Base-by-base conservation (phyloP, 2,888 invertebrate genomes). In the Villa cingulata region DNA sequence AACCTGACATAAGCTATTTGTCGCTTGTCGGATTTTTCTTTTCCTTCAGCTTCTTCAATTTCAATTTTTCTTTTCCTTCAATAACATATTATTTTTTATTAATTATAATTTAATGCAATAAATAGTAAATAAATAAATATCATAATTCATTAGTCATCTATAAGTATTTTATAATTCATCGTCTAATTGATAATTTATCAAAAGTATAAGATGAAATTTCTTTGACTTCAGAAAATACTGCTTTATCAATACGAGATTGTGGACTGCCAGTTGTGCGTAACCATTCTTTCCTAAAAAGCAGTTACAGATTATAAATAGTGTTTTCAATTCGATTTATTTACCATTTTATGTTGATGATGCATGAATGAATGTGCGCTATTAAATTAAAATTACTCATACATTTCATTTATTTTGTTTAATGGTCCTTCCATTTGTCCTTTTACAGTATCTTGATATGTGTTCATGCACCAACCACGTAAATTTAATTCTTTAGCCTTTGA, bases 231-330 rank as follows among this genome's bases (percentile, higher is more conserved):
- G 70, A 72, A 63, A 87, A 88, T 52, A 80, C 78, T 0, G 77
- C 78, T 62, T 77, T 83, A 10, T 84, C 82, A 54, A 88, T 86
- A 54, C 71, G 71, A 41, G 85, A 84, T 54, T 75, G 73, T 0
- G 86, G 86, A 62, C 87, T 87, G 38, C 87, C 88, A 6, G 73
- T 79, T 29, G 71, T 72, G 57, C 74, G 72, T 45, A 88, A 45
- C 66, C 65, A 68, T 19, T 56, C 51, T 49, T 62, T 62, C 65
- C 66, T 68, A 38, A 23, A 55, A 59, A 46, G 40, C 48, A 18
- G 2, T 34, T 15, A 16, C 41, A 15, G 9, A 27, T 27, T 6
- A 27, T 27, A 27, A 27, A 6, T 27, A 6, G 27, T 27, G 7
- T 27, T 27, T 27, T 27, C 27, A 27, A 27, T 27, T 9, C 2